phyloP scores from a whole-genome alignment of 1,140 invertebrate genomes.

The Macrotrachela quadricornifera region DNA sequence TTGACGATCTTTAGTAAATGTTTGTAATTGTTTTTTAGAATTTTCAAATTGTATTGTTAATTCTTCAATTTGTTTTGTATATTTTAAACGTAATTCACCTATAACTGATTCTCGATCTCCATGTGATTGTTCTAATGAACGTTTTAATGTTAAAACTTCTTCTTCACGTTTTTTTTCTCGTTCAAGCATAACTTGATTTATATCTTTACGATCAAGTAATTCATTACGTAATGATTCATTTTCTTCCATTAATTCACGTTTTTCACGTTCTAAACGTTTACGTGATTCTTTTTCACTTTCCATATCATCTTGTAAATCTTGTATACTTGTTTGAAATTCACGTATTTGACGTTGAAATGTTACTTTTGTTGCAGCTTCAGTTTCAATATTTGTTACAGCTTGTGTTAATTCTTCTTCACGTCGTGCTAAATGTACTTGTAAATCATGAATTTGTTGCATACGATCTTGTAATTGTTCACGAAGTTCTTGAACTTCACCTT shows the following conservation, averaged over 20 bases:
- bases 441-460: slow-evolving; percentile 54
- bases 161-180: slow-evolving; percentile 4
- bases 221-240: slow-evolving; percentile 4
- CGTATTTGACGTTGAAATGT: slow-evolving; percentile 31
- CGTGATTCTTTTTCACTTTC: slow-evolving; percentile 4
- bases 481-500: slow-evolving; percentile 52
- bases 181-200: slow-evolving; percentile 2
- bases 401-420: slow-evolving; percentile 78
- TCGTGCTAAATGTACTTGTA: slow-evolving; percentile 68
- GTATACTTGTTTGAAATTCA: slow-evolving; percentile 2
- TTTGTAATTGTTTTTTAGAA: slow-evolving; percentile 51
- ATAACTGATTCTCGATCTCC: not conserved
- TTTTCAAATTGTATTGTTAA: slow-evolving; percentile 76
- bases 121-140: slow-evolving; percentile 3
- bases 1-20: slow-evolving; percentile 63
- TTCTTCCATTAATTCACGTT: slow-evolving; percentile 7
- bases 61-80: slow-evolving; percentile 56
- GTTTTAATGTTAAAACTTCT: not conserved
- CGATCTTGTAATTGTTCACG: slow-evolving; percentile 78
- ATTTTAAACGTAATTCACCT: slow-evolving; percentile 60
- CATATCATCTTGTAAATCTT: slow-evolving; percentile 7
- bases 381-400: slow-evolving; percentile 57
- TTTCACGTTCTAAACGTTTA: slow-evolving; percentile 1
- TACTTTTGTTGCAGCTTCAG: slow-evolving; percentile 72
- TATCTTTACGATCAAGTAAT: slow-evolving; percentile 6